These are phyloP conservation scores for Isichthys henryi DNA, from an alignment of 2,113 vertebrate species.

Conservation along the genomic window DNA sequence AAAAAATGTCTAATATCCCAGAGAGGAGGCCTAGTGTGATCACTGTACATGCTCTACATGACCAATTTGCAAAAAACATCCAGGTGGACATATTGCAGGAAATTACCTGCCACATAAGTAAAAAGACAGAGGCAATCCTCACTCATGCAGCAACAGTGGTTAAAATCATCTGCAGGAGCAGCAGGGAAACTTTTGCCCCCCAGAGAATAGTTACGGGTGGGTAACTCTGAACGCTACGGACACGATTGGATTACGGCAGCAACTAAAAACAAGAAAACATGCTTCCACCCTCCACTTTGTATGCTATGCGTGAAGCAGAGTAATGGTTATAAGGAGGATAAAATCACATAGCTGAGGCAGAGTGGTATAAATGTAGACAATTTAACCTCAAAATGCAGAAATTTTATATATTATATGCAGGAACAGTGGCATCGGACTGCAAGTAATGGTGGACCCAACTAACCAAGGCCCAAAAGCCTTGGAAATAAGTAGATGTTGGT, in stretches of 20 bases:
- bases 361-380: background rate
- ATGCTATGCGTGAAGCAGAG: background rate
- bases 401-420: background rate
- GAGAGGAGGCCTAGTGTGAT: background rate
- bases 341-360: background rate
- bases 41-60: background rate
- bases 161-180: background rate
- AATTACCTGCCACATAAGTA: background rate
- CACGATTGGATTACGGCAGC: background rate
- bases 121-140: background rate
- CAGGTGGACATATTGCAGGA: background rate
- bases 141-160: background rate
- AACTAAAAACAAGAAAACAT: background rate
- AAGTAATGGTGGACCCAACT: background rate
- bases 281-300: background rate
- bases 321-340: background rate
- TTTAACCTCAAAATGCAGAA: background rate
- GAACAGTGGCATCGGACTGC: no score
- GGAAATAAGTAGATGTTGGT: background rate
- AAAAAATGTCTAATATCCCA: background rate
- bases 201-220: background rate
- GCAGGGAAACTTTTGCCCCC: background rate
- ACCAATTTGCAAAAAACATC: background rate
- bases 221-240: background rate
- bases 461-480: background rate